Conservation (phyloP, 2,113 vertebrate species). For the Pleuronectes platessa region DNA sequence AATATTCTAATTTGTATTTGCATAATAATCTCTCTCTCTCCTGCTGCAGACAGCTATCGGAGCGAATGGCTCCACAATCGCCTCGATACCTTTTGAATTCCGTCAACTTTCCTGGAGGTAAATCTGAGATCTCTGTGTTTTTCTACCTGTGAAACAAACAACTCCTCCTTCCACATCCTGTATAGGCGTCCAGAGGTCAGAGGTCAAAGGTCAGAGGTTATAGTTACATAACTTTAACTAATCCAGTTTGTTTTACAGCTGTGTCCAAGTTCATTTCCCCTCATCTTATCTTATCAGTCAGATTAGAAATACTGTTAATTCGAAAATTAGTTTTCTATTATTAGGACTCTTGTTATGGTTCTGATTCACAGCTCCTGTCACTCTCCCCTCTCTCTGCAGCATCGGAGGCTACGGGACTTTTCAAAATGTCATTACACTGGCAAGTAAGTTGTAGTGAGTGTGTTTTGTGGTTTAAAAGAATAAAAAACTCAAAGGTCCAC, state of each 20-base stretch:
- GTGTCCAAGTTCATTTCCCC: too few relatives aligned
- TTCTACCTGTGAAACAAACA: too few relatives aligned
- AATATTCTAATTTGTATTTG: too few relatives aligned
- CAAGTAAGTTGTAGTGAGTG: conserved; percentile 64
- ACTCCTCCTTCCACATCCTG: too few relatives aligned
- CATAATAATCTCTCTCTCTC: not conserved
- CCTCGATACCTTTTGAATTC: conserved; percentile 70
- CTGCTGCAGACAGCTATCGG: conserved; percentile 68
- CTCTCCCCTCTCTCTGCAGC: conserved; percentile 34
- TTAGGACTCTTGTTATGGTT: not conserved
- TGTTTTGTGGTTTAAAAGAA: not conserved
- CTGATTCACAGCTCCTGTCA: not conserved
- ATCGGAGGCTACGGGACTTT: conserved; percentile 76
- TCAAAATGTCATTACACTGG: conserved; percentile 75
- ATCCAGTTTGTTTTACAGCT: not conserved
- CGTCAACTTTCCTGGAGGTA: conserved; percentile 75
- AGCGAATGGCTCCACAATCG: conserved; percentile 67
- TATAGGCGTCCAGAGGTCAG: too few relatives aligned
- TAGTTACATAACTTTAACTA: not conserved
- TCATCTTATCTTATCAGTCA: not conserved
- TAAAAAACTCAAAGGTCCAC: too few relatives aligned
- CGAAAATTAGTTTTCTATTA: not conserved
- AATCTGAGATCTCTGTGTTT: not conserved
- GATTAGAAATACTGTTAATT: not conserved
- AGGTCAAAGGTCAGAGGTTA: too few relatives aligned